phyloP scores from a whole-genome alignment of 2,113 vertebrate species.

The Prionailurus bengalensis region DNA sequence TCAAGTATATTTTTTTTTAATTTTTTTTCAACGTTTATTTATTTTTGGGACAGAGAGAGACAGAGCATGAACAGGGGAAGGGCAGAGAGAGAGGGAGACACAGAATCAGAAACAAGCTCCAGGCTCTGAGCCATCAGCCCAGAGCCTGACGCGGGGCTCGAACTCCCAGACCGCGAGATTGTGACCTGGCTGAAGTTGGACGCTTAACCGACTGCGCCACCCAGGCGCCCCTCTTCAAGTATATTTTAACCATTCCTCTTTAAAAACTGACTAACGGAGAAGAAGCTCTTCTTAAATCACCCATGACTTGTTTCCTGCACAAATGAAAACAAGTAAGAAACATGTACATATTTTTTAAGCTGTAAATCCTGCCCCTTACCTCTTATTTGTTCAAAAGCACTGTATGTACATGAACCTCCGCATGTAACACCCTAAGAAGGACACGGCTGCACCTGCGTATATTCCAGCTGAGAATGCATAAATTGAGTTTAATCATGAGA shows the following conservation, averaged over 20 bases:
- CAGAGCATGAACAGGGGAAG: no score
- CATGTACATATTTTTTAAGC: neutral
- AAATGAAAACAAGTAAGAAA: neutral
- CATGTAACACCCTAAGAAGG: neutral
- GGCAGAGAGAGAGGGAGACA: no score
- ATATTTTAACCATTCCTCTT: neutral
- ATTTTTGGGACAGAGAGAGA: no score
- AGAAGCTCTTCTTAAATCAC: neutral
- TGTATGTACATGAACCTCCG: neutral
- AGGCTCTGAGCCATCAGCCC: no score
- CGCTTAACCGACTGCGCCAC: no score
- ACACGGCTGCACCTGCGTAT: neutral
- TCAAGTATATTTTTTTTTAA: neutral
- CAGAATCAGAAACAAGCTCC: no score
- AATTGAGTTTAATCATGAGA: neutral
- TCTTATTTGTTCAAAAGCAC: conserved; percentile 25
- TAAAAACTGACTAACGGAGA: neutral
- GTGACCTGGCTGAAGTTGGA: no score
- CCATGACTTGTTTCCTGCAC: neutral
- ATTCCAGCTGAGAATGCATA: neutral
- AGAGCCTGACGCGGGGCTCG: no score
- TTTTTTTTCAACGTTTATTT: no score
- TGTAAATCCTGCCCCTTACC: neutral
- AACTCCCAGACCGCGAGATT: no score
- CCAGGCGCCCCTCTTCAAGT: neutral